Conservation (phyloP, 1,140 invertebrate species). For the Listronotus oregonensis region DNA sequence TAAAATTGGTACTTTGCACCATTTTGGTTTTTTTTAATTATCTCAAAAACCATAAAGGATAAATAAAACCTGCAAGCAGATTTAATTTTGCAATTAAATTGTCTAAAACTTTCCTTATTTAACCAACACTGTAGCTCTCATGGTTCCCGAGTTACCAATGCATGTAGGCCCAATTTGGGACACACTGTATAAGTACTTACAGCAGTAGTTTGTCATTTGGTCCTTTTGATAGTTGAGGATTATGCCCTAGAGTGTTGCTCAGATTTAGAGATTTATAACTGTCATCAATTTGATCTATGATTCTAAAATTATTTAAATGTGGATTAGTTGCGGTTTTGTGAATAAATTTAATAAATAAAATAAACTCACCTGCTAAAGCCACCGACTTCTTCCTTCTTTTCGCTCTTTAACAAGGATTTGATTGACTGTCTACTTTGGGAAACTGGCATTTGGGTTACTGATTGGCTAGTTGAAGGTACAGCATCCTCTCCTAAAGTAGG, state of each 20-base stretch:
- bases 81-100: too few species aligned
- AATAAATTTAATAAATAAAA: background rate
- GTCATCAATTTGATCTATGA: conserved; percentile 53
- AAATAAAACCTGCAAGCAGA: too few species aligned
- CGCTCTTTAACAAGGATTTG: conserved; percentile 50
- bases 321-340: too few species aligned
- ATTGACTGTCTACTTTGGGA: conserved; percentile 54
- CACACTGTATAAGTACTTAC: conserved; percentile 61
- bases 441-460: conserved; percentile 35
- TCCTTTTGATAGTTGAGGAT: conserved; percentile 66
- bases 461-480: background rate
- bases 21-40: too few species aligned
- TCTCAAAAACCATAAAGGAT: too few species aligned
- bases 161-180: too few species aligned
- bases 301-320: conserved; percentile 36
- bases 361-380: conserved; percentile 13
- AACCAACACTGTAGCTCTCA: too few species aligned
- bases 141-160: too few species aligned
- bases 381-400: conserved; percentile 38
- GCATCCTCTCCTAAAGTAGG: background rate
- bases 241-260: conserved; percentile 63
- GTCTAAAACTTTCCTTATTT: too few species aligned
- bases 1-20: too few species aligned
- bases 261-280: conserved; percentile 61
- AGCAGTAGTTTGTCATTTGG: conserved; percentile 69